A percentile compares a stretch with the other conserved stretches of the same genome.
phyloP scores from a whole-genome alignment of 2,113 vertebrate species.

The Suncus etruscus region DNA sequence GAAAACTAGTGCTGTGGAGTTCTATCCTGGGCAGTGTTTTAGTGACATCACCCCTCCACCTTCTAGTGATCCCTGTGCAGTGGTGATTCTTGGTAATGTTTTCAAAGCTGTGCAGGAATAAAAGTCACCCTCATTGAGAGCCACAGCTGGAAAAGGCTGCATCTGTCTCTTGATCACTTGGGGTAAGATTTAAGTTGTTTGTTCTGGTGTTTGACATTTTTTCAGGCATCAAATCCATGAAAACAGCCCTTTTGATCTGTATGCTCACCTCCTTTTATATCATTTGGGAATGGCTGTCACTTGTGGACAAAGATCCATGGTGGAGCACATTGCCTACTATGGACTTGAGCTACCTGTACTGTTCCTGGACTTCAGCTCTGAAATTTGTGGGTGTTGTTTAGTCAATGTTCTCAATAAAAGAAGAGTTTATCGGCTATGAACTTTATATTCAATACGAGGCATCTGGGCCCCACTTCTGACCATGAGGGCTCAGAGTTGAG shows the following conservation, averaged over 20 bases:
- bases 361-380: neutral
- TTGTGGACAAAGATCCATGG: neutral
- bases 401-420: neutral
- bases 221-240: neutral
- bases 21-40: neutral
- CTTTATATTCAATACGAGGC: neutral
- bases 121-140: neutral
- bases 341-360: neutral
- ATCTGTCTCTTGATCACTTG: neutral
- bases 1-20: rapidly evolving
- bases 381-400: neutral
- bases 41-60: neutral
- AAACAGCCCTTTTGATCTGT: neutral
- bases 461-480: neutral
- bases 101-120: neutral
- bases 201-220: neutral
- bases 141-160: neutral
- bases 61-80: neutral
- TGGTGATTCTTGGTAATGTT: neutral
- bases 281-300: neutral
- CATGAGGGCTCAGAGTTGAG: neutral
- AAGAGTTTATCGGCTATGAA: neutral
- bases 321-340: neutral
- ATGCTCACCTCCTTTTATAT: neutral
- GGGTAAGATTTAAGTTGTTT: conserved; percentile 6